Evolutionary conservation across 1,140 invertebrate species (phyloP), one percentile per base, ranked within the genome.

Genomic region (Medauroidea extradentata): DNA sequence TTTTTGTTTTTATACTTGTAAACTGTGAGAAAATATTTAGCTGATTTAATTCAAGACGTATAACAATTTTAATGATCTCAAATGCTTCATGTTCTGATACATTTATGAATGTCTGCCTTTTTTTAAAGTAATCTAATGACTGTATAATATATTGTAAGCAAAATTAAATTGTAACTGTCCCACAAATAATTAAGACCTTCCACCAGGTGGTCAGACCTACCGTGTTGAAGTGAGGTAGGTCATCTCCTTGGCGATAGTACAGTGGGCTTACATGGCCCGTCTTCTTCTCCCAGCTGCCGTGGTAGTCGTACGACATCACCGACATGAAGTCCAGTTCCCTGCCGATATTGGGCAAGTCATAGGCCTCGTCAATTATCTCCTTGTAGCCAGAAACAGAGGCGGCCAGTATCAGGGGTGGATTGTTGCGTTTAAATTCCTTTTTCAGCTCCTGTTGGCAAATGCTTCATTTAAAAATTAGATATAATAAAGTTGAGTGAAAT

Each of bases 221-320:
- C 14, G 87, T 82, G 64, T 90, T 91, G 65, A 92, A 93, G 71
- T 89, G 83, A 1, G 86, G 81, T 69, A 85, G 83, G 34, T 73
- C 74, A 59, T 91, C 89, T 11, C 75, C 79, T 1, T 75, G 68
- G 8, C 75, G 70, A 0, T 81, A 80, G 52, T 85, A 85, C 1
- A 96, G 74, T 0, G 93, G 91, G 65, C 90, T 90, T 3, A 94
- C 83, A 69, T 95, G 92, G 0, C 89, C 90, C 0, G 90, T 90
- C 61, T 78, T 77, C 2, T 79, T 71, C 67, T 94, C 91, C 91
- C 91, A 94, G 5, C 85, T 83, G 0, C 91, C 92, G 64, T 94
- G 90, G 67, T 92, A 93, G 69, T 95, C 93, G 56, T 93, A 94
- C 0, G 87, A 86, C 90, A 94, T 93, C 0, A 94, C 84, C 1